Evolutionary conservation across 2,888 invertebrate genomes (phyloP).

Genomic region (Steinernema scapterisci): DNA sequence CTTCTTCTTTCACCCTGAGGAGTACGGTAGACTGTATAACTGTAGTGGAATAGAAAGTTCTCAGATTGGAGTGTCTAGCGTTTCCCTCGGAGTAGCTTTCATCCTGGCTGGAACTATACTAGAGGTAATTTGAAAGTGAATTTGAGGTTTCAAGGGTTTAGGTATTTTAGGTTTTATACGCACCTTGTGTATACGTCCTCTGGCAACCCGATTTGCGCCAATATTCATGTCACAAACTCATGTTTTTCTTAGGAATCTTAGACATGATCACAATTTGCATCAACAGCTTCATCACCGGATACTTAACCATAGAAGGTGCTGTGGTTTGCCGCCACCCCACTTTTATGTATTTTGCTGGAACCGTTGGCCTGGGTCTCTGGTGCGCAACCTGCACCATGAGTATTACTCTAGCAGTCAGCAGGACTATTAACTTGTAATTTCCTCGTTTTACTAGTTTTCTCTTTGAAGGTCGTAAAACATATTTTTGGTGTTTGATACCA

Average conservation of each 20-base stretch:
- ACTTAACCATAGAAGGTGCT: slow-evolving; percentile 35
- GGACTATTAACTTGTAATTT: not conserved
- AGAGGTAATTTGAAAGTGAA: no score
- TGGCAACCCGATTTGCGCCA: not conserved
- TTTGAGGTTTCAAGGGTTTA: no score
- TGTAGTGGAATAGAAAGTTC: not conserved
- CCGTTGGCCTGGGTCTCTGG: slow-evolving; percentile 16
- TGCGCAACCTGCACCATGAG: not conserved
- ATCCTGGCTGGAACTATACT: not conserved
- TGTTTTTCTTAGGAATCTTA: not conserved
- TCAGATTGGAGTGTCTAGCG: not conserved
- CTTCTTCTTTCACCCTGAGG: not conserved
- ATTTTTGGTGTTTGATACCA: not conserved
- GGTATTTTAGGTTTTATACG: not conserved
- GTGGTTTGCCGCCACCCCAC: slow-evolving; percentile 37
- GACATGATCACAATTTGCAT: not conserved
- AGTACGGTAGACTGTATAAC: not conserved
- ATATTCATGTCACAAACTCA: slow-evolving; percentile 12
- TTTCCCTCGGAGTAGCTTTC: not conserved
- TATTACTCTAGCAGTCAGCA: not conserved
- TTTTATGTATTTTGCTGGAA: slow-evolving; percentile 38
- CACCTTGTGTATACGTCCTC: not conserved
- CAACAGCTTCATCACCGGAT: slow-evolving; percentile 36
- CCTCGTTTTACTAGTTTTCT: not conserved
- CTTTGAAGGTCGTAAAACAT: slow-evolving; percentile 1